Percentiles rank a stretch among this genome's conserved stretches.
phyloP scores from a whole-genome alignment of 30 jellyfish, hydroid and myxozoan genomes.

The Rhopilema esculentum region DNA sequence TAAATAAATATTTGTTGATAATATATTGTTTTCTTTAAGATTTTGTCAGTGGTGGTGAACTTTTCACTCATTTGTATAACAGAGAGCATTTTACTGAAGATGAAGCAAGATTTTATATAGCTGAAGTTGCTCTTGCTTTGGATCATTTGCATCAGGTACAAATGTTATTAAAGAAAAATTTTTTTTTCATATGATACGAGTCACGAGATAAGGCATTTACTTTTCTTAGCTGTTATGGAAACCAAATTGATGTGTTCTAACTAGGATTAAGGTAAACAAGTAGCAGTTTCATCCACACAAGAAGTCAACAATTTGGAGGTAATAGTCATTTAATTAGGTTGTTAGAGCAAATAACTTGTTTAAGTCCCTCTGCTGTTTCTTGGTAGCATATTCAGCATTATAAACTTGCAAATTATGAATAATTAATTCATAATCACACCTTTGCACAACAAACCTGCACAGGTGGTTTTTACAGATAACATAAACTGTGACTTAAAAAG shows the following conservation, averaged over 20 bases:
- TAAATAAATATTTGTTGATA: no score
- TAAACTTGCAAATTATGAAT: not conserved
- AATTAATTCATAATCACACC: not conserved
- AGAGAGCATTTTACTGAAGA: conserved; percentile 94
- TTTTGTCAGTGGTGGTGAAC: conserved; percentile 97
- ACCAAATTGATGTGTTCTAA: no score
- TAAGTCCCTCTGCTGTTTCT: not conserved
- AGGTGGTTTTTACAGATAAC: no score
- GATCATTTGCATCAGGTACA: conserved; percentile 88
- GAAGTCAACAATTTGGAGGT: no score
- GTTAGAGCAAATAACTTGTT: not conserved
- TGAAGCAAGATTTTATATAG: conserved; percentile 94
- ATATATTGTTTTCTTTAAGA: conserved; percentile 50
- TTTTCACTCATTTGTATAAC: conserved; percentile 91
- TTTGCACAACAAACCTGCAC: no score
- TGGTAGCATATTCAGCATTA: not conserved
- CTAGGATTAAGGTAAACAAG: no score
- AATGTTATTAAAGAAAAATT: not conserved
- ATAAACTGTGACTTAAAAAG: no score
- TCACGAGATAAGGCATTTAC: not conserved
- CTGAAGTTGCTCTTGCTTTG: conserved; percentile 94
- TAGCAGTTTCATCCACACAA: no score
- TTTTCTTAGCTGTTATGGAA: no score
- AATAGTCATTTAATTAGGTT: no score
- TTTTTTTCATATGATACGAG: not conserved